Evolutionary conservation across 2,888 invertebrate genomes (phyloP), one percentile per base, ranked within the genome.

Genomic region (Zhengitettix transpicula): DNA sequence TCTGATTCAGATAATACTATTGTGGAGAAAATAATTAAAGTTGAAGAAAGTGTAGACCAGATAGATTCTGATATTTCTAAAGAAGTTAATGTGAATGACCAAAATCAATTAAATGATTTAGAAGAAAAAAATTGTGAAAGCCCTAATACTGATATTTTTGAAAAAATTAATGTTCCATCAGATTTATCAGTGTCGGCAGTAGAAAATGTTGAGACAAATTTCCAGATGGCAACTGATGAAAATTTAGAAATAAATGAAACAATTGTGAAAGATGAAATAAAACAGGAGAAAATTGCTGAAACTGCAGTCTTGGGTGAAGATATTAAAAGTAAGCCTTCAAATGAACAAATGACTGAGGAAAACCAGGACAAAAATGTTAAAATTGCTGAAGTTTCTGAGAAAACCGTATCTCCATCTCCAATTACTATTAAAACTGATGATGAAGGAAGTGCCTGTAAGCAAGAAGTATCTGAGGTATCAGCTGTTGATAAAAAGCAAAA

Each of bases 401-500:
- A 28, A 28, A 2, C 7, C 28, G 28, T 28, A 7, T 2, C 7
- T 28, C 28, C 28, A 28, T 28, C 28, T 28, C 28, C 28, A 5
- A 28, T 28, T 7, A 7, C 28, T 28, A 28, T 28, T 28, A 28
- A 28, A 28, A 28, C 28, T 28, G 28, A 28, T 28, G 28, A 28
- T 28, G 28, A 28, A 28, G 7, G 28, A 5, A 28, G 28, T 28
- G 28, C 28, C 28, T 28, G 28, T 28, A 28, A 28, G 7, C 12
- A 47, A 8, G 47, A 47, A 47, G 12, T 47, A 15, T n/a, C 12
- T 5, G 47, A 47, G 15, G 15, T 15, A 5, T n/a, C 47, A n/a
- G 15, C 12, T n/a, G 41, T 14, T 17, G 58, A 42, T 11, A 72
- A 73, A 51, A 73, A 73, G 62, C 73, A 72, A 58, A 70, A 70